Base-by-base conservation (phyloP, 2,888 invertebrate genomes). In the Eupeodes luniger region DNA sequence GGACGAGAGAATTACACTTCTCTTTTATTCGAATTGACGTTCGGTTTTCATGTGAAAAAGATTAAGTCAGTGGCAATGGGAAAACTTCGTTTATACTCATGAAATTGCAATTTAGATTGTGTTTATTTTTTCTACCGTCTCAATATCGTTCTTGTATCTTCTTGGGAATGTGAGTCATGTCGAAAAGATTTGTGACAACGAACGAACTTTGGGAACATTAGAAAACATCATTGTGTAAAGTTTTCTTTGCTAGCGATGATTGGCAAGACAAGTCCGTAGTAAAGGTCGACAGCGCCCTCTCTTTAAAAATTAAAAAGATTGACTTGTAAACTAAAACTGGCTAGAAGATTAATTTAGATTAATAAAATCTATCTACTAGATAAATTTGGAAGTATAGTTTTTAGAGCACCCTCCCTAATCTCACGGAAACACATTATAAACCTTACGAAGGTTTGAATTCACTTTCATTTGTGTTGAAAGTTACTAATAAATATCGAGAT, bases 81-180 rank as follows among this genome's bases (percentile, higher is more conserved):
- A 53, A 47, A 70, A 67, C 67, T 72, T 72, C 57, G 66, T 78
- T 69, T 70, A 51, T 40, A 64, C 40, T 85, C 76, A 69, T 81
- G 27, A 74, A 78, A 82, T 75, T 75, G 69, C 74, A 78, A 78
- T 86, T 77, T 75, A 40, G 61, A 44, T 40, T 69, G 69, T 61
- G 14, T 36, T 1, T 72, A 0, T 27, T 27, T 59, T 72, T 59
- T 47, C n/a, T 59, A 40, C 59, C 0, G 5, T 27, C 7, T 10
- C 0, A 11, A 5, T 14, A 1, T 16, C 4, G 9, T 70, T 19
- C 16, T 12, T 40, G 12, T 19, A 19, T 36, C 4, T 72, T 77
- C 72, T 19, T 61, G 44, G 27, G 16, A 81, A 72, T 70, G 47
- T 78, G 69, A 47, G 78, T 78, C 49, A 72, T 69, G 67, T 81